Base-by-base conservation (phyloP, 2,888 invertebrate genomes). In the Eurytoma adleriae region DNA sequence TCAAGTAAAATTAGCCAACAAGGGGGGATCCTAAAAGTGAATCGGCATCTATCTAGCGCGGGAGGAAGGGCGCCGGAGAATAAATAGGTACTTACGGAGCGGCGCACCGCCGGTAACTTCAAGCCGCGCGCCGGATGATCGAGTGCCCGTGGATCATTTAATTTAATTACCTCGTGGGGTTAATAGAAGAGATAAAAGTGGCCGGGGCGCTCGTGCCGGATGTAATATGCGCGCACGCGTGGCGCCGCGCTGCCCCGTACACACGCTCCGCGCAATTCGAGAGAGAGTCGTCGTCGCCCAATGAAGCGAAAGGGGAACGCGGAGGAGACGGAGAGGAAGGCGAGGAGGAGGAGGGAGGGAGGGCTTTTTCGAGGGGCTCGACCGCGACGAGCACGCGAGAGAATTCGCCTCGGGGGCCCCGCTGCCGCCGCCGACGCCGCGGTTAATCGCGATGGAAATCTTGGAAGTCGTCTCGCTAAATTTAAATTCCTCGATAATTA, bases 151-250 rank as follows among this genome's bases (percentile, higher is more conserved):
- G 87, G 88, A 89, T 89, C 89, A 88, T 90, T 89, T 89, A 90
- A 90, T 90, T 90, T 90, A 90, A 90, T 90, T 90, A 89, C 87
- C 87, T 85, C 86, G 81, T 87, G 86, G 88, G 89, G 88, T 88
- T 89, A 88, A 90, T 89, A 89, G 88, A 87, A 83, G 87, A 89
- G 89, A 89, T 89, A 88, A 90, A 90, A 89, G 87, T 88, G 72
- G 72, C 66, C 56, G 13, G 68, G 59, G 16, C 18, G 52, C 54
- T 52, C 7, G 64, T 52, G 18, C 40, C 30, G 67, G 48, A 57
- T 74, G 20, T 57, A 48, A 67, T 67, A 40, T 24, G 56, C 5
- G 14, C 61, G 61, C 24, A 3, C 24, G 24, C 24, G 14, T 24
- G 24, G 61, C 27, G 5, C 14, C 61, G 13, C 24, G 20, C 61